These are phyloP conservation scores for Emmelina monodactyla DNA, from an alignment of 2,888 invertebrate species.

Conservation along the genomic window DNA sequence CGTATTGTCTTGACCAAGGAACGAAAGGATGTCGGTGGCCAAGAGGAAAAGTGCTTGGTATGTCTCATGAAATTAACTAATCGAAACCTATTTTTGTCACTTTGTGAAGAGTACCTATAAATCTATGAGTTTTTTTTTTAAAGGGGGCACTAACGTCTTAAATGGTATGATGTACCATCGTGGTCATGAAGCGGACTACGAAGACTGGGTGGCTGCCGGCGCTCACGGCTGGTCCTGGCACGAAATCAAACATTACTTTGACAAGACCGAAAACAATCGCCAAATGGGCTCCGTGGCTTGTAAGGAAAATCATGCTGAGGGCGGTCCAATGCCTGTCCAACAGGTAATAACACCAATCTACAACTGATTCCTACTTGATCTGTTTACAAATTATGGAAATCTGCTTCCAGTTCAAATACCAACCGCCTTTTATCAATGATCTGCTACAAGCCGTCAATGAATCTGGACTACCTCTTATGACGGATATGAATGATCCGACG, in stretches of 20 bases:
- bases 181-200: constrained; percentile 74
- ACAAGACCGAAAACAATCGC: constrained; percentile 69
- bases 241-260: constrained; percentile 72
- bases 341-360: constrained; percentile 22
- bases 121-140: background rate
- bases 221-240: constrained; percentile 77
- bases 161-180: constrained; percentile 86
- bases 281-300: constrained; percentile 65
- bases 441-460: constrained; percentile 64
- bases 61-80: too few species aligned
- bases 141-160: constrained; percentile 73
- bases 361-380: background rate
- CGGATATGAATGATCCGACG: constrained; percentile 67
- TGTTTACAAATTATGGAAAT: background rate
- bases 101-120: too few species aligned
- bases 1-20: constrained; percentile 63
- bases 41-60: constrained; percentile 73
- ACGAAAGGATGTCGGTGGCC: constrained; percentile 70
- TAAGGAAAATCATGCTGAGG: constrained; percentile 53
- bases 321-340: constrained; percentile 66
- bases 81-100: too few species aligned
- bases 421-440: constrained; percentile 57
- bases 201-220: constrained; percentile 73
- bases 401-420: constrained; percentile 59
- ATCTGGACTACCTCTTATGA: constrained; percentile 56